These are phyloP conservation scores for Bujurquina vittata DNA, from an alignment of 2,113 vertebrate species.

Conservation along the genomic window DNA sequence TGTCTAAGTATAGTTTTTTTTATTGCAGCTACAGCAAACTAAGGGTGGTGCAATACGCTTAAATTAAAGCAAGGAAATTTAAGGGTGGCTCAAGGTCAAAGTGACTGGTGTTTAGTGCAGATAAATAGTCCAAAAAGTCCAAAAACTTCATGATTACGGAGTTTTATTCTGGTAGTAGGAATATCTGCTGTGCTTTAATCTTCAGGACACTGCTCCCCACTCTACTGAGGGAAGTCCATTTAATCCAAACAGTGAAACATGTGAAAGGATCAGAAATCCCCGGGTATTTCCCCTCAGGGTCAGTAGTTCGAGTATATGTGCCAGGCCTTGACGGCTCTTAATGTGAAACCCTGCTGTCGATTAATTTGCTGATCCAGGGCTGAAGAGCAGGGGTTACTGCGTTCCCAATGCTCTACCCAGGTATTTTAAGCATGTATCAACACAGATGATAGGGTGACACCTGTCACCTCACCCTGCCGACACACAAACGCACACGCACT, in stretches of 20 bases:
- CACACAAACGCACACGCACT: slow-evolving; percentile 25
- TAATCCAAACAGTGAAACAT: neutral
- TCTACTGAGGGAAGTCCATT: neutral
- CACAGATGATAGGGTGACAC: slow-evolving; percentile 34
- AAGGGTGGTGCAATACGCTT: neutral
- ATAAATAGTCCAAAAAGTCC: neutral
- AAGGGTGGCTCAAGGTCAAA: slow-evolving; percentile 21
- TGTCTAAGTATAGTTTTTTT: slow-evolving; percentile 29
- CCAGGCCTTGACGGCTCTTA: neutral
- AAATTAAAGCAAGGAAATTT: slow-evolving; percentile 17
- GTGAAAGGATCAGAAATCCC: neutral
- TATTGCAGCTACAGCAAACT: neutral
- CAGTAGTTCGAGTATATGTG: neutral
- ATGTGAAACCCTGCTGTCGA: neutral
- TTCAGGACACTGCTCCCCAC: neutral
- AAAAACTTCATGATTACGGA: neutral
- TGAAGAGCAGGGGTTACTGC: slow-evolving; percentile 16
- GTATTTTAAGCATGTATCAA: slow-evolving; percentile 46
- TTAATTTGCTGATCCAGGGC: slow-evolving; percentile 1
- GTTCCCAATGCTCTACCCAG: slow-evolving; percentile 22
- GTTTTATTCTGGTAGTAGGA: neutral
- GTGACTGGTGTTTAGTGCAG: neutral
- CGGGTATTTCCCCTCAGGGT: neutral
- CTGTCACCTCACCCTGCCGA: slow-evolving; percentile 24
- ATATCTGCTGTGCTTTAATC: neutral